Base-by-base conservation (phyloP, 1,140 invertebrate genomes). In the Diachasma alloeum region DNA sequence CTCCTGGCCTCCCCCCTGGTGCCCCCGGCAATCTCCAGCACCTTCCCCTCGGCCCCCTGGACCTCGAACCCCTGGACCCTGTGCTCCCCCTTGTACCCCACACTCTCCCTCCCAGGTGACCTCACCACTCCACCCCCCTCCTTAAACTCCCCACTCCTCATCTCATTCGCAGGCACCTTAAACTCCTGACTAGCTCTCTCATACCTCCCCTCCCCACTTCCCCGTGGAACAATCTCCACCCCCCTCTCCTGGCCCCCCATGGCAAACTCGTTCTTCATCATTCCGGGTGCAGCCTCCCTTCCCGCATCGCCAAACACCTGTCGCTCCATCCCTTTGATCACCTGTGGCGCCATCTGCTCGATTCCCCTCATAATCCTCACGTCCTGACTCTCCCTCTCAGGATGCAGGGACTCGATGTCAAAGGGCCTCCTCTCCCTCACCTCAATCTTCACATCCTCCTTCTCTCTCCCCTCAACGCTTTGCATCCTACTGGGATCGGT, bases 401-500 rank as follows among this genome's bases (percentile, higher is more conserved):
- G 42, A 76, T 84, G 78, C 39, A 81, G 72, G 6, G 80, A 71
- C 31, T 84, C 83, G 8, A 83, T 80, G 37, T 85, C 83, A 39
- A 81, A 83, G 0, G 76, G 39, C n/a, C 79, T 78, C 75, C 76
- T 80, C 3, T 85, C 82, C 4, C 79, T 63, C 1, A 26, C 37
- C 79, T 4, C 80, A 78, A 6, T 81, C 78, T 53, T 85, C 82
- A 70, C 39, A 1, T 42, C 39, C 13, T 42, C 39, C 39, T 13
- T 81, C 71, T n/a, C 83, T 81, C 31, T 81, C 70, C 13, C 83
- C 81, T 8, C 79, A 0, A 56, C 17, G 8, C 68, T 82, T 5
- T 84, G 84, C 66, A 86, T 82, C 22, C 84, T 86, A 6, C 78
- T 82, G 0, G 85, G 79, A 73, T 85, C 85, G 1, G 84, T 83